A percentile compares a stretch with the other conserved stretches of the same genome.
These are phyloP conservation scores for Myiopsitta monachus DNA, from an alignment of 2,113 vertebrate species.

Conservation along the genomic window DNA sequence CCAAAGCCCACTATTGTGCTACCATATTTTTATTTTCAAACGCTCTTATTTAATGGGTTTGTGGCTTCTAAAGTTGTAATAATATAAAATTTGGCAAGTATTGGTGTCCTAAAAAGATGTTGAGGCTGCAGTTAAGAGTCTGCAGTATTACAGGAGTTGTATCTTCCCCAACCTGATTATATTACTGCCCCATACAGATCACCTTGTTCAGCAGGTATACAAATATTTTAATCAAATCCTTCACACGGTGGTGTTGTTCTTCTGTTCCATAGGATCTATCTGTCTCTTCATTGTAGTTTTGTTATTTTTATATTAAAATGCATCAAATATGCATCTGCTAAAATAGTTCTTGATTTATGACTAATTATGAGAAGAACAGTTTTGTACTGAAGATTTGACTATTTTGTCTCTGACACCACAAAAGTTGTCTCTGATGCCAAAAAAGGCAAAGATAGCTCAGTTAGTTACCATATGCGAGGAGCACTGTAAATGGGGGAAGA, in stretches of 20 bases:
- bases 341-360: constrained; percentile 17
- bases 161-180: not conserved
- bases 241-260: not conserved
- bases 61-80: not conserved
- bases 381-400: not conserved
- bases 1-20: not conserved
- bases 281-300: not conserved
- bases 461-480: not conserved
- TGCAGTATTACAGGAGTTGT: not conserved
- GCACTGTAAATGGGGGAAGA: not conserved
- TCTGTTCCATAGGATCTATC: not conserved
- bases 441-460: not conserved
- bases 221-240: constrained; percentile 17
- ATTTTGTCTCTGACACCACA: not conserved
- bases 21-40: constrained; percentile 25
- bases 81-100: not conserved
- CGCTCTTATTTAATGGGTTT: not conserved
- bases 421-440: not conserved
- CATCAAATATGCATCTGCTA: constrained; percentile 10
- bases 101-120: not conserved
- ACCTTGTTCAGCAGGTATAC: not conserved
- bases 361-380: constrained; percentile 12
- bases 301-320: not conserved
- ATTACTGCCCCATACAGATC: not conserved
- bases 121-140: not conserved